These are phyloP conservation scores for Sarcophaga bullata DNA, from an alignment of 1,140 invertebrate genomes.

Conservation along the genomic window DNA sequence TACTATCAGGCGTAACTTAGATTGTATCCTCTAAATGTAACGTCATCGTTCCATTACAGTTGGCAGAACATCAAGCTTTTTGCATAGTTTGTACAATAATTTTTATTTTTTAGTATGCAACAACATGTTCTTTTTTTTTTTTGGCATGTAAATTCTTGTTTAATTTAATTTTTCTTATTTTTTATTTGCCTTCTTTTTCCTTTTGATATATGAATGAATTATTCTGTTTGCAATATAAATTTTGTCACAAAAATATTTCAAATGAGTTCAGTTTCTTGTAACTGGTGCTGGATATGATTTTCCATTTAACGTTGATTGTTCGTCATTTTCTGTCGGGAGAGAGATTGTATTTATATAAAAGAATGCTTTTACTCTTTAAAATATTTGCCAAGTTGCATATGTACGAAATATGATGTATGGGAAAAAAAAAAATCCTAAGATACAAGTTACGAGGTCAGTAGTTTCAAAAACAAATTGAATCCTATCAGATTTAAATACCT, in stretches of 20 bases:
- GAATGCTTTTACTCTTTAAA: no score
- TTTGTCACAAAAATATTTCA: neutral
- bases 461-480: no score
- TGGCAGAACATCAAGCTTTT: neutral
- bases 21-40: neutral
- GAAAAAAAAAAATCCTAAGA: no score
- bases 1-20: neutral
- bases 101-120: no score
- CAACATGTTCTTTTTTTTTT: no score
- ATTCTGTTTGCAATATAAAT: neutral
- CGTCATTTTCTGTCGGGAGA: conserved; percentile 1
- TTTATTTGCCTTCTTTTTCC: neutral
- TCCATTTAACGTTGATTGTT: neutral
- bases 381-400: no score
- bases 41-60: conserved; percentile 5
- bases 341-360: neutral
- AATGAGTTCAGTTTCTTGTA: neutral
- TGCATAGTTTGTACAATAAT: no score
- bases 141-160: no score
- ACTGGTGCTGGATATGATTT: neutral
- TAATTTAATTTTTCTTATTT: no score
- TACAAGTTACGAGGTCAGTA: no score
- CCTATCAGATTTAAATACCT: no score
- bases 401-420: no score
- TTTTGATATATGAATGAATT: neutral